Percentiles rank a stretch among this genome's conserved stretches.
Evolutionary conservation across 2,113 vertebrate species (phyloP).

Genomic region (Aspiorhynchus laticeps): DNA sequence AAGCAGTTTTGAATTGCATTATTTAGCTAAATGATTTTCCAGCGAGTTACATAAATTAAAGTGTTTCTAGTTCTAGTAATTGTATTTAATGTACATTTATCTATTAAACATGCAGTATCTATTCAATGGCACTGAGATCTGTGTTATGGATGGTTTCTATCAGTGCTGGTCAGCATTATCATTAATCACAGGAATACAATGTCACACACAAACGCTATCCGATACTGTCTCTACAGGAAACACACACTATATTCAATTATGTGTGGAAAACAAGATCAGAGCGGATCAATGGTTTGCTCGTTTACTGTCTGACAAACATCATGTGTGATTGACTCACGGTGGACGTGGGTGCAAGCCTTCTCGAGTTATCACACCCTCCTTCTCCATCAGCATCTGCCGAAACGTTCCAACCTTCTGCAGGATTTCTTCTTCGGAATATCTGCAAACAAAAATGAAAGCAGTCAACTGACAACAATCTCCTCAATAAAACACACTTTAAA

Average conservation of each 20-base stretch:
- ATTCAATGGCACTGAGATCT: not conserved
- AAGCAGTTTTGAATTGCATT: not conserved
- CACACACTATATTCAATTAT: conserved; percentile 45
- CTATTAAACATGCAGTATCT: not conserved
- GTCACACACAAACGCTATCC: conserved; percentile 21
- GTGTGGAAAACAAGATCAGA: conserved; percentile 16
- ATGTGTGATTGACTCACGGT: conserved; percentile 78
- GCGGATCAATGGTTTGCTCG: not conserved
- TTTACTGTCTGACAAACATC: not conserved
- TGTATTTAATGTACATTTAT: not conserved
- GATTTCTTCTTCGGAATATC: conserved; percentile 95
- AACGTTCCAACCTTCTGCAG: conserved; percentile 96
- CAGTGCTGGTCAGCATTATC: conserved; percentile 12
- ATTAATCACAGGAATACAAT: conserved; percentile 36
- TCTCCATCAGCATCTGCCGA: conserved; percentile 99
- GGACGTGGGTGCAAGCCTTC: conserved; percentile 87
- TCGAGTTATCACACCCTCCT: conserved; percentile 94
- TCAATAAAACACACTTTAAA: not conserved
- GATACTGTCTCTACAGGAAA: conserved; percentile 25
- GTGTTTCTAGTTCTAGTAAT: not conserved
- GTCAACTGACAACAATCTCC: not conserved
- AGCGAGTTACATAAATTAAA: not conserved
- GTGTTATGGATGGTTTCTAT: not conserved
- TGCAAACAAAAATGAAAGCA: conserved; percentile 57
- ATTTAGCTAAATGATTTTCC: not conserved